phyloP scores from a whole-genome alignment of 2,113 vertebrate species.

The Epinephelus cyanopodus region DNA sequence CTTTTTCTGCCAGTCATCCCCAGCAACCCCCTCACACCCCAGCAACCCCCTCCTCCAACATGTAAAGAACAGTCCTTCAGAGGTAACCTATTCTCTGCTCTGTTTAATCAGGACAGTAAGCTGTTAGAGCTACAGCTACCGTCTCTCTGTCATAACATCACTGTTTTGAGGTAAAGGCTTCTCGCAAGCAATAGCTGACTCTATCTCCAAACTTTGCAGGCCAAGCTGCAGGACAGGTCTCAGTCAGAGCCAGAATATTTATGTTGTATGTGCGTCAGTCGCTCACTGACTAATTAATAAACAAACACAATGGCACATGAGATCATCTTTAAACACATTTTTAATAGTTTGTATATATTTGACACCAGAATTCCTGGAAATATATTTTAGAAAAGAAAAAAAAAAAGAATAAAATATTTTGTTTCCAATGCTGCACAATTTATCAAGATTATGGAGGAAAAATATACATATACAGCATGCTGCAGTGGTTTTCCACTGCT shows the following conservation, averaged over 20 bases:
- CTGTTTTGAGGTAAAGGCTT: neutral
- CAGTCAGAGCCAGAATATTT: neutral
- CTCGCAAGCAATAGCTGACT: neutral
- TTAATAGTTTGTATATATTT: slow-evolving; percentile 80
- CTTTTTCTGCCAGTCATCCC: too few species aligned
- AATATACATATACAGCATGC: slow-evolving; percentile 38
- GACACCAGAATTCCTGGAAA: slow-evolving; percentile 75
- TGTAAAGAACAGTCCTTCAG: too few species aligned
- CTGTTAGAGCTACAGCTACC: neutral
- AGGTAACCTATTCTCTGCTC: too few species aligned
- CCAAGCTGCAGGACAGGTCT: neutral
- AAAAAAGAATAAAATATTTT: slow-evolving; percentile 28
- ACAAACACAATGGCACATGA: neutral
- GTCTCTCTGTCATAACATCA: neutral
- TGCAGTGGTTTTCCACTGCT: slow-evolving; percentile 68
- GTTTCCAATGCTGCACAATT: slow-evolving; percentile 44
- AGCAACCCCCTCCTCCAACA: too few species aligned
- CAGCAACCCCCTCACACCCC: too few species aligned
- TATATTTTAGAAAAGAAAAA: slow-evolving; percentile 65
- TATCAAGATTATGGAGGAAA: slow-evolving; percentile 52
- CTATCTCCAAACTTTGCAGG: neutral
- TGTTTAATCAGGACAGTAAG: neutral
- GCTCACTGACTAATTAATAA: neutral
- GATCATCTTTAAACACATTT: slow-evolving; percentile 50
- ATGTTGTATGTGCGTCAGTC: neutral